Percentiles rank a stretch among this genome's conserved stretches.
Conservation (phyloP, 2,888 invertebrate species). For the Cataglyphis albicans region DNA sequence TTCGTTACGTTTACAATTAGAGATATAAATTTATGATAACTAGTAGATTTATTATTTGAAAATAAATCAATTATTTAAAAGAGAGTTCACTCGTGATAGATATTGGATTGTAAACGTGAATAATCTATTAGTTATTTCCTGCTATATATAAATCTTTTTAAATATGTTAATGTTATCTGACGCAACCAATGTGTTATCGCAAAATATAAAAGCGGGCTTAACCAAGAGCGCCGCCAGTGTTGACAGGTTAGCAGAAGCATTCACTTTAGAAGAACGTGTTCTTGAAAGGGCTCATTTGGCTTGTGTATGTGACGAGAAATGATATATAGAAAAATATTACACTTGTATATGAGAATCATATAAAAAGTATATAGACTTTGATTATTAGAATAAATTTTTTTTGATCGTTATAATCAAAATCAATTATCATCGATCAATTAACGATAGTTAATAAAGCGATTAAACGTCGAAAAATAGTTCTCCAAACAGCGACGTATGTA, state of each 20-base stretch:
- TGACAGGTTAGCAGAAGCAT: slow-evolving; percentile 60
- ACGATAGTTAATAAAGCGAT: not conserved
- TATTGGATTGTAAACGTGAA: not conserved
- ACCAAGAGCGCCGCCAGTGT: slow-evolving; percentile 76
- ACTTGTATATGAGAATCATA: not conserved
- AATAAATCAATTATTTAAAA: not conserved
- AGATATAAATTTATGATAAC: not conserved
- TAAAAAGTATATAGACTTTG: not conserved
- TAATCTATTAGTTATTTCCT: slow-evolving; percentile 23
- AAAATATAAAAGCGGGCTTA: slow-evolving; percentile 81
- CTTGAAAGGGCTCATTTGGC: not conserved
- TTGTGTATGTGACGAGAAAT: not conserved
- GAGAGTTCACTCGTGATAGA: not conserved
- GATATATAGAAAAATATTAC: not conserved
- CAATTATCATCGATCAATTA: not conserved
- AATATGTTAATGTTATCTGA: slow-evolving; percentile 76
- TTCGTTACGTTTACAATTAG: not conserved
- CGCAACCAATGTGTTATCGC: slow-evolving; percentile 81
- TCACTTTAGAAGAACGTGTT: slow-evolving; percentile 44
- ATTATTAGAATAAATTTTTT: not conserved
- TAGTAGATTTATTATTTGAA: not conserved
- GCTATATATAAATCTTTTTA: slow-evolving; percentile 46
- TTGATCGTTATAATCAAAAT: not conserved
- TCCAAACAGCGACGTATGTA: not conserved
- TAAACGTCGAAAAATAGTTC: not conserved